These are phyloP conservation scores for Spisula solida DNA, from an alignment of 2,888 invertebrate species.

Conservation along the genomic window DNA sequence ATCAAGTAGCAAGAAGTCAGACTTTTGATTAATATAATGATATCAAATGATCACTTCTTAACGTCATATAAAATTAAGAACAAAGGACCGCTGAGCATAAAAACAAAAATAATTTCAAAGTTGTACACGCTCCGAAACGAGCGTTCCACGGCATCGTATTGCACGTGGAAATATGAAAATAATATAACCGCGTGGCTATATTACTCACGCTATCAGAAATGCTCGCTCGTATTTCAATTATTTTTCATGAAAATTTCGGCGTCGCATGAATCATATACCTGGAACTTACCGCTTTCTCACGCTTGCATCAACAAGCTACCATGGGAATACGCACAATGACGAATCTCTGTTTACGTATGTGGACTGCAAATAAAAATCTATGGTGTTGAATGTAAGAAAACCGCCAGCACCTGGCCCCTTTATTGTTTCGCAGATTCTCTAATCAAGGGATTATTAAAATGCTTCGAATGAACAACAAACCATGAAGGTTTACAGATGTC, in stretches of 20 bases:
- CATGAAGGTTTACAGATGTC: not conserved
- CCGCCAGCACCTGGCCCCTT: constrained; percentile 33
- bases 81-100: too few species aligned
- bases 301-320: not conserved
- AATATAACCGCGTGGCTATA: constrained; percentile 13
- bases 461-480: not conserved
- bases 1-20: too few species aligned
- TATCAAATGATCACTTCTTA: too few species aligned
- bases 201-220: constrained; percentile 8
- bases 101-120: too few species aligned
- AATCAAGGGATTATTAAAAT: constrained; percentile 21
- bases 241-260: constrained; percentile 23
- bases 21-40: too few species aligned
- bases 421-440: constrained; percentile 30
- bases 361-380: constrained; percentile 34
- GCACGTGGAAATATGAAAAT: constrained; percentile 29
- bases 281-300: constrained; percentile 35
- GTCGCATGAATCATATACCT: constrained; percentile 36
- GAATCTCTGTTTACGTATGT: constrained; percentile 37
- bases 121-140: not conserved
- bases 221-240: constrained; percentile 39
- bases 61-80: too few species aligned
- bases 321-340: constrained; percentile 37
- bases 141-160: not conserved
- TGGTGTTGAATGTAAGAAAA: constrained; percentile 6